Conservation (phyloP, 2,888 invertebrate species). For the Chymomyza procnemis region DNA sequence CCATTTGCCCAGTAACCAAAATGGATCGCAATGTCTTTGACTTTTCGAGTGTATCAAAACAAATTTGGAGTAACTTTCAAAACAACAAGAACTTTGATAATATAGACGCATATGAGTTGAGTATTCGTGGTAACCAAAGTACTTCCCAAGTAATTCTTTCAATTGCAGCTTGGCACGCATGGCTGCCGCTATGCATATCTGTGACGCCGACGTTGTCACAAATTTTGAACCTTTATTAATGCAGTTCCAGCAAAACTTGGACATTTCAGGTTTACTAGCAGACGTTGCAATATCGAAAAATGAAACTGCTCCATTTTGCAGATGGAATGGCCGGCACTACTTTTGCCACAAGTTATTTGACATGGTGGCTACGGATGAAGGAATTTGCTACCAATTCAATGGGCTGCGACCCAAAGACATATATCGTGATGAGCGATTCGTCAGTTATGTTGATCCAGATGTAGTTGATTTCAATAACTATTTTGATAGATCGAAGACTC, state of each 20-base stretch:
- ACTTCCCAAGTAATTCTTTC: neutral
- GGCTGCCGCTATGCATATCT: constrained; percentile 75
- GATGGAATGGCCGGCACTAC: constrained; percentile 75
- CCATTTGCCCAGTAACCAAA: constrained; percentile 77
- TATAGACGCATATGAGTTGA: constrained; percentile 52
- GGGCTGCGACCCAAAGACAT: constrained; percentile 71
- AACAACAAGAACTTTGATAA: constrained; percentile 32
- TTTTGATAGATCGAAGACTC: constrained; percentile 48
- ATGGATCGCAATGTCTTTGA: constrained; percentile 72
- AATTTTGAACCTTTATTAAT: constrained; percentile 61
- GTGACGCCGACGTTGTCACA: constrained; percentile 69
- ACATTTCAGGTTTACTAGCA: constrained; percentile 62
- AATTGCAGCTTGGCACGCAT: constrained; percentile 60
- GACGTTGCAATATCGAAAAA: constrained; percentile 73
- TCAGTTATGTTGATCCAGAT: constrained; percentile 67
- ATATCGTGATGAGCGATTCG: constrained; percentile 66
- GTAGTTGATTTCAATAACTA: constrained; percentile 67
- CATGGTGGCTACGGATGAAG: constrained; percentile 76
- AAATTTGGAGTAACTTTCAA: constrained; percentile 54
- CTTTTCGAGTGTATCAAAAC: constrained; percentile 61
- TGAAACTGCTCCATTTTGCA: constrained; percentile 73
- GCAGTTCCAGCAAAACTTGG: constrained; percentile 27
- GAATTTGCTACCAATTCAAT: constrained; percentile 77
- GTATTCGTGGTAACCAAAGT: constrained; percentile 30
- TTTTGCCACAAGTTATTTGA: constrained; percentile 73